Evolutionary conservation across 2,888 invertebrate species (phyloP).

Genomic region (Aphodius sticticus): DNA sequence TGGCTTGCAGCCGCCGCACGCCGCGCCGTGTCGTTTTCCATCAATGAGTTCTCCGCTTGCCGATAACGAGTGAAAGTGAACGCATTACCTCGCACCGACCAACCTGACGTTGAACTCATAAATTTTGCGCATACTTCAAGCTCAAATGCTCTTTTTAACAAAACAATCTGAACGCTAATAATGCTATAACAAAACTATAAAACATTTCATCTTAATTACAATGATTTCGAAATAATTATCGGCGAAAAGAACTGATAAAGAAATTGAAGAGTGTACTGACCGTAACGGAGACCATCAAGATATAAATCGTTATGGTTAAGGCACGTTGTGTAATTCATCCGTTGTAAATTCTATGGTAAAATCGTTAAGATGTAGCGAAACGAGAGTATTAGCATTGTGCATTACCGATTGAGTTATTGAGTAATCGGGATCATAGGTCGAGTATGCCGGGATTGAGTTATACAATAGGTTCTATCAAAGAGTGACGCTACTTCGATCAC

Average conservation of each 20-base stretch:
- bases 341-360: neutral
- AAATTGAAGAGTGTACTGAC: neutral
- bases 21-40: neutral
- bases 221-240: too few species aligned
- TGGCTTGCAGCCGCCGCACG: neutral
- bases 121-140: neutral
- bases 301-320: neutral
- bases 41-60: neutral
- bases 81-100: neutral
- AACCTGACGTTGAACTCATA: neutral
- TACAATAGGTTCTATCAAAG: neutral
- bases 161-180: neutral
- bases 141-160: neutral
- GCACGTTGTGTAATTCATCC: neutral
- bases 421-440: neutral
- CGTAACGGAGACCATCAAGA: neutral
- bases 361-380: neutral
- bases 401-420: slow-evolving; percentile 4
- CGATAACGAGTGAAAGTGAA: neutral
- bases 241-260: neutral
- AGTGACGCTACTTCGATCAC: neutral
- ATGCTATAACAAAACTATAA: neutral
- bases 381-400: neutral
- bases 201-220: too few species aligned
- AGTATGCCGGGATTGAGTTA: neutral